Evolutionary conservation across 2,888 invertebrate genomes (phyloP).

Genomic region (Diadegma fenestrale): DNA sequence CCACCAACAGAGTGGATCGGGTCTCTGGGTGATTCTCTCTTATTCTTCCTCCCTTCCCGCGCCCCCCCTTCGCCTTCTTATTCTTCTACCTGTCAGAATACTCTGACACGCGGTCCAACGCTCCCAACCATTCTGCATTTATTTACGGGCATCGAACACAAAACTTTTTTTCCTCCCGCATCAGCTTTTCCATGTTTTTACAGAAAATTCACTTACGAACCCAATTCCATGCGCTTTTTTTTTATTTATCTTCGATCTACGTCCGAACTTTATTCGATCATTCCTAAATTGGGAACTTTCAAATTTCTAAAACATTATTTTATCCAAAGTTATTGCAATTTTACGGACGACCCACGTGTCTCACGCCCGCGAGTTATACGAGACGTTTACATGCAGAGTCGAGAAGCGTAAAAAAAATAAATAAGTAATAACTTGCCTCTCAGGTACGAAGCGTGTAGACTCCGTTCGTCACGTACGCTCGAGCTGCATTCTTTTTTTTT

Average conservation of each 20-base stretch:
- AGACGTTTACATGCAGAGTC: conserved; percentile 26
- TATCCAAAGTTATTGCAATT: conserved; percentile 1
- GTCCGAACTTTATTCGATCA: neutral
- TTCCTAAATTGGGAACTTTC: neutral
- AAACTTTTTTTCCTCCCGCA: neutral
- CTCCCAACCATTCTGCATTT: conserved; percentile 29
- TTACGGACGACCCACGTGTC: conserved; percentile 30
- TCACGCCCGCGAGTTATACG: neutral
- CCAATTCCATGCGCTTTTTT: conserved; percentile 1
- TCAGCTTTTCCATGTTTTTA: neutral
- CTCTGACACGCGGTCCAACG: conserved; percentile 15
- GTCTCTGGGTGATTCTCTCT: conserved; percentile 23
- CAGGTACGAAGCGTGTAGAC: conserved; percentile 76
- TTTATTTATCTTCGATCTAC: neutral
- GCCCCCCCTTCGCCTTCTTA: neutral
- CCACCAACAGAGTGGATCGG: conserved; percentile 15
- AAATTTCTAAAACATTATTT: neutral
- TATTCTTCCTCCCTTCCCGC: conserved; percentile 19
- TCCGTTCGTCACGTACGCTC: conserved; percentile 80
- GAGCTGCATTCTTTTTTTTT: conserved; percentile 75
- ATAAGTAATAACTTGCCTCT: conserved; percentile 72
- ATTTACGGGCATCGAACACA: conserved; percentile 24
- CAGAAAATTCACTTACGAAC: neutral
- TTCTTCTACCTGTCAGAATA: conserved; percentile 22
- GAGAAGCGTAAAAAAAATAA: conserved; percentile 6